phyloP scores from a whole-genome alignment of 2,113 vertebrate genomes.

The Ochotona curzoniae region DNA sequence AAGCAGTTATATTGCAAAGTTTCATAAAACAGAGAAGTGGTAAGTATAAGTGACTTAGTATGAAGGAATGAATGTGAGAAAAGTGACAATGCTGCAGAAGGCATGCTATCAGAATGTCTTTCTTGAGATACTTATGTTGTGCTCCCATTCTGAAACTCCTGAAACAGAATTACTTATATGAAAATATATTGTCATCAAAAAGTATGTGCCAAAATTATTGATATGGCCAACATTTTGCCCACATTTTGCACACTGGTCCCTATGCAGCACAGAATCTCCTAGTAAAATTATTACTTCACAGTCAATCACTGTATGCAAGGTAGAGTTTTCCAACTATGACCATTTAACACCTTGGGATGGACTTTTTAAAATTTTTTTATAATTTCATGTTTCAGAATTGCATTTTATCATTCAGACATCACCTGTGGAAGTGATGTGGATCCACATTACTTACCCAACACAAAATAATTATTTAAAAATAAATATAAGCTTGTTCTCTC shows the following conservation, averaged over 20 bases:
- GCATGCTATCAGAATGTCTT: neutral
- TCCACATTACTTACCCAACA: neutral
- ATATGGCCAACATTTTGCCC: neutral
- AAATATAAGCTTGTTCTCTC: neutral
- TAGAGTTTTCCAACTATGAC: neutral
- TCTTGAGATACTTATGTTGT: neutral
- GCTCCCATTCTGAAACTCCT: neutral
- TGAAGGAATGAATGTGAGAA: neutral
- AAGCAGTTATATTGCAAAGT: neutral
- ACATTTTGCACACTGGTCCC: neutral
- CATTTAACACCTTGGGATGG: neutral
- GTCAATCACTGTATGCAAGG: neutral
- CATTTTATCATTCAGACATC: neutral
- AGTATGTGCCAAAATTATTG: neutral
- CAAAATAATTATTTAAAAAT: slow-evolving; percentile 21
- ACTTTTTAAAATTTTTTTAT: neutral
- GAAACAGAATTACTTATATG: neutral
- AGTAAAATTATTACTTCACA: neutral
- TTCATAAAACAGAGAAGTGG: neutral
- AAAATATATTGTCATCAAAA: neutral
- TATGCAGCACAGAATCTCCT: neutral
- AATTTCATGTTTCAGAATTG: neutral
- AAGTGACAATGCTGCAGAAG: neutral
- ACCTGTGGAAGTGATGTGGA: neutral
- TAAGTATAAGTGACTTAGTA: neutral